Conservation (phyloP, 2,888 invertebrate genomes). For the Mechanitis mazaeus region DNA sequence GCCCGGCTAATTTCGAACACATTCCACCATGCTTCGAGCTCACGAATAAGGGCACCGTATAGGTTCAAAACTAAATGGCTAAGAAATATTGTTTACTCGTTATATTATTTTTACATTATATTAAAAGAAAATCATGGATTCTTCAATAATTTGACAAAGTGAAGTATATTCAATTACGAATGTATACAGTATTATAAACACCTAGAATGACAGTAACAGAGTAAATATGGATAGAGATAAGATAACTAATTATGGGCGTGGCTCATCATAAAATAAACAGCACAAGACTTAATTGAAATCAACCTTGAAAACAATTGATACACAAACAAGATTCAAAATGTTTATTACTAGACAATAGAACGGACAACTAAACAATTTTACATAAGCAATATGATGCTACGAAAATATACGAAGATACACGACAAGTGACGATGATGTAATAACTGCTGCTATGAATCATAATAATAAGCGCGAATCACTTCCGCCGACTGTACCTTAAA, state of each 20-base stretch:
- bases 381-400: conserved; percentile 19
- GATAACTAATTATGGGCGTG: neutral
- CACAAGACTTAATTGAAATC: too few relatives aligned
- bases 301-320: too few relatives aligned
- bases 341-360: neutral
- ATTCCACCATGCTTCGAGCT: too few relatives aligned
- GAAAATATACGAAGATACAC: conserved; percentile 22
- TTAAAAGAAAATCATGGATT: neutral
- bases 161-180: neutral
- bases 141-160: neutral
- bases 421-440: conserved; percentile 31
- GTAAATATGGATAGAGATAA: conserved; percentile 1
- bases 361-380: neutral
- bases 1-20: too few relatives aligned
- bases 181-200: neutral
- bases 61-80: too few relatives aligned
- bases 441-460: conserved; percentile 27
- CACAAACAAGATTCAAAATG: too few relatives aligned
- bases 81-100: too few relatives aligned
- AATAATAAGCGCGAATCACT: conserved; percentile 15
- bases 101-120: too few relatives aligned
- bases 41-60: too few relatives aligned
- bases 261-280: neutral
- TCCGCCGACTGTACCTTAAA: conserved; percentile 21
- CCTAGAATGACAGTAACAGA: neutral